These are phyloP conservation scores for Hydra vulgaris DNA, from an alignment of 30 jellyfish, hydroid and myxozoan species.

Conservation along the genomic window DNA sequence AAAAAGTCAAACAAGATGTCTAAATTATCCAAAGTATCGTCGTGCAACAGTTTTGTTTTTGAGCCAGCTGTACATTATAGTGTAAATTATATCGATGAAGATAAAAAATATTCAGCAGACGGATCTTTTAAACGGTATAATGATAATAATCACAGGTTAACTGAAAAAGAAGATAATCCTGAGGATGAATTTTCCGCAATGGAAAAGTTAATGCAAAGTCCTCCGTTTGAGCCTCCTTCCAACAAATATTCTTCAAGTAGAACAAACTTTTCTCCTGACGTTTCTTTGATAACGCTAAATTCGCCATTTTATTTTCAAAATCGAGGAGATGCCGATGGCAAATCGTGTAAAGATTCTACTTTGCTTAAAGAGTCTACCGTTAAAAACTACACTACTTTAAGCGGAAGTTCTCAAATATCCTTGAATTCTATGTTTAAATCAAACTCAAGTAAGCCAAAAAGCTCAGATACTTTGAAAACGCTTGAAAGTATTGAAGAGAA, in stretches of 20 bases:
- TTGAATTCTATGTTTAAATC: not conserved
- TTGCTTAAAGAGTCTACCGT: not conserved
- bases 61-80: not conserved
- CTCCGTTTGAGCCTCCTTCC: not conserved
- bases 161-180: not conserved
- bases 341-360: conserved; percentile 1
- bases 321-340: conserved; percentile 25
- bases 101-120: not conserved
- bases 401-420: not conserved
- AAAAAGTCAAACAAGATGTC: not conserved
- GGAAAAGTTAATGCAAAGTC: not conserved
- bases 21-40: not conserved
- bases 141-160: not conserved
- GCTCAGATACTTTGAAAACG: conserved; percentile 17
- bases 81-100: not conserved
- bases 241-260: not conserved
- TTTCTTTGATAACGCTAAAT: not conserved
- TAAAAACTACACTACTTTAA: too few relatives aligned
- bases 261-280: not conserved
- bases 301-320: not conserved
- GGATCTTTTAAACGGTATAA: not conserved
- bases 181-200: not conserved
- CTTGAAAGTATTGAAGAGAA: conserved; percentile 26
- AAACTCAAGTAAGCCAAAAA: conserved; percentile 17
- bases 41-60: not conserved